A percentile compares a stretch with the other conserved stretches of the same genome.
phyloP scores from a whole-genome alignment of 2,113 vertebrate species.

The Balaeniceps rex region DNA sequence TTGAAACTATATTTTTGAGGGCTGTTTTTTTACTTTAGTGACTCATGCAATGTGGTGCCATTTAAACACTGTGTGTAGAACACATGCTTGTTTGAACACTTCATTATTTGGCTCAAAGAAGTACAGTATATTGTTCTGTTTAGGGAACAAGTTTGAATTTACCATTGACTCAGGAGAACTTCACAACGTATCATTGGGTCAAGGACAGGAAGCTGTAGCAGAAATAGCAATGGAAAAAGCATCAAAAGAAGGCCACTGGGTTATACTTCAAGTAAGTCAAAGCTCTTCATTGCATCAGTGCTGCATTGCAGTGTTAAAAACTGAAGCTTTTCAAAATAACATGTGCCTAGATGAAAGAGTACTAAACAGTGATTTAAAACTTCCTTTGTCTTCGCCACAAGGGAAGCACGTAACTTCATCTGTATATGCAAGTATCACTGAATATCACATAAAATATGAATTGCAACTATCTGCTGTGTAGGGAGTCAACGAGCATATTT shows the following conservation, averaged over 20 bases:
- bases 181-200: conserved; percentile 79
- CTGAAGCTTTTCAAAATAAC: conserved; percentile 70
- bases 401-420: conserved; percentile 37
- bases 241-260: conserved; percentile 88
- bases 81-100: background rate
- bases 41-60: background rate
- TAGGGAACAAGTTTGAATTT: conserved; percentile 81
- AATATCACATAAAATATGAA: conserved; percentile 59
- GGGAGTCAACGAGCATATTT: conserved; percentile 66
- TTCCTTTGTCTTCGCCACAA: conserved; percentile 64
- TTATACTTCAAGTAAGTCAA: conserved; percentile 84
- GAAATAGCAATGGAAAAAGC: conserved; percentile 81
- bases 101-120: conserved; percentile 9
- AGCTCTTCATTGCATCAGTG: conserved; percentile 66
- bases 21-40: background rate
- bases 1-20: background rate
- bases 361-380: conserved; percentile 72
- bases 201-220: conserved; percentile 85
- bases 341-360: conserved; percentile 65
- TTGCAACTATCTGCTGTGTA: conserved; percentile 36
- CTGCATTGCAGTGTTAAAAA: conserved; percentile 61
- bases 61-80: conserved; percentile 23
- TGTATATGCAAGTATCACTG: background rate
- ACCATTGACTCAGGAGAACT: conserved; percentile 84
- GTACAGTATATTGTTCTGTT: conserved; percentile 23